Base-by-base conservation (phyloP, 1,140 invertebrate species). In the Drosophila funebris region DNA sequence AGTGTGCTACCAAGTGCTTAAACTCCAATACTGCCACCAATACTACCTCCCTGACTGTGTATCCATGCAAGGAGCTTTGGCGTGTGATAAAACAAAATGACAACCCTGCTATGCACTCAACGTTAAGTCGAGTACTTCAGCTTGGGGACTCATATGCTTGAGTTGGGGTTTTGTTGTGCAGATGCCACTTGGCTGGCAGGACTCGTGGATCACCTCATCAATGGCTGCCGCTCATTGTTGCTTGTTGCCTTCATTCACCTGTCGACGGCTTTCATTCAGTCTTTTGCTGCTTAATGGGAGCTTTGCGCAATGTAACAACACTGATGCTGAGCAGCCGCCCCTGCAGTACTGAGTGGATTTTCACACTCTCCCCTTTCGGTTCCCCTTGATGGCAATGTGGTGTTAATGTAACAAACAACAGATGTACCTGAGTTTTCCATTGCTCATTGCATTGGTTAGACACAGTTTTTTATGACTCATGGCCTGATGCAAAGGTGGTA, bases 371-470 rank as follows among this genome's bases (percentile, higher is more conserved):
- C 24, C 36, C 11, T n/a, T 48, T 16, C 20, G 11, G 11, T 27
- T 5, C 41, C 13, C 63, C 36, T 36, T 60, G 29, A 50, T 73
- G 80, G 62, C 61, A 53, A 71, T 67, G 46, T 75, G 76, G 75
- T 75, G 79, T 75, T 67, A 63, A 72, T 48, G 71, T 58, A 74
- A 44, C 78, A 50, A 54, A 82, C 46, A 54, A 73, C 78, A 81
- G 78, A 81, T 77, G 61, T 61, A 50, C 3, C 13, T 36, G 14
- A 44, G 61, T n/a, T 27, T 54, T 27, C 9, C 29, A 31, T 57
- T 66, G 62, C 20, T 66, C 37, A 64, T 54, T 44, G 61, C 61
- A 64, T 41, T 44, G 48, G 16, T 48, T 43, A n/a, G 14, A 57
- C 58, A 50, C 50, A 27, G 5, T 39, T 62, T 29, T 70, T 18